Evolutionary conservation across 2,113 vertebrate genomes (phyloP).

Genomic region (Petrocephalus zakoni): DNA sequence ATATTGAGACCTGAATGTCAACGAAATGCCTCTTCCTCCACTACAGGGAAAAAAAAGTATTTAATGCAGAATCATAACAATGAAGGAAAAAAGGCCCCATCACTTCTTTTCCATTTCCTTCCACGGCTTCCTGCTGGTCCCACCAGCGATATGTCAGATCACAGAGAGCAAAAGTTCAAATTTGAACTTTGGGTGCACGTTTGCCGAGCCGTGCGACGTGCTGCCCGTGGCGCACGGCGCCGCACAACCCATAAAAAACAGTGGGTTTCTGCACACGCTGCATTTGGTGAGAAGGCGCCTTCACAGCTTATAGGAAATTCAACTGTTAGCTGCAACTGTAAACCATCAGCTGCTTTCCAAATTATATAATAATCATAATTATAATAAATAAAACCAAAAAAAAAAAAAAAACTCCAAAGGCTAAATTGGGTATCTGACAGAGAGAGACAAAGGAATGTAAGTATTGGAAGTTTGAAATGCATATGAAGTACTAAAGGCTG

Average conservation of each 20-base stretch:
- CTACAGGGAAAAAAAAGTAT: background rate
- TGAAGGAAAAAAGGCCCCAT: background rate
- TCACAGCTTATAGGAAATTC: background rate
- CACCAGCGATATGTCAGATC: background rate
- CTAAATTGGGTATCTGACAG: background rate
- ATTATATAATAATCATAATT: background rate
- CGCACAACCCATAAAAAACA: background rate
- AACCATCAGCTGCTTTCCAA: background rate
- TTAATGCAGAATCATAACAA: background rate
- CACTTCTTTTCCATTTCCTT: background rate
- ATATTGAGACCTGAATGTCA: background rate
- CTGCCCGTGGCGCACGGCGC: background rate
- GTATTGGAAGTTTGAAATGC: background rate
- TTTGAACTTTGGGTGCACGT: background rate
- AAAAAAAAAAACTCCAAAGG: background rate
- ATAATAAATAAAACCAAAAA: too few relatives aligned
- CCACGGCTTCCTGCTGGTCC: background rate
- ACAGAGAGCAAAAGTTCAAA: background rate
- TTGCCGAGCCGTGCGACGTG: background rate
- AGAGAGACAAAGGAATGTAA: background rate
- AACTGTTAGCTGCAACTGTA: background rate
- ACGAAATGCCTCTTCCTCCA: background rate
- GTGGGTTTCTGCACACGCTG: background rate
- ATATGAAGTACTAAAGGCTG: background rate
- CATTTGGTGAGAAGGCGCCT: background rate